A percentile compares a stretch with the other conserved stretches of the same genome.
Evolutionary conservation across 2,888 invertebrate genomes (phyloP).

Genomic region (Ophion ventricosus): DNA sequence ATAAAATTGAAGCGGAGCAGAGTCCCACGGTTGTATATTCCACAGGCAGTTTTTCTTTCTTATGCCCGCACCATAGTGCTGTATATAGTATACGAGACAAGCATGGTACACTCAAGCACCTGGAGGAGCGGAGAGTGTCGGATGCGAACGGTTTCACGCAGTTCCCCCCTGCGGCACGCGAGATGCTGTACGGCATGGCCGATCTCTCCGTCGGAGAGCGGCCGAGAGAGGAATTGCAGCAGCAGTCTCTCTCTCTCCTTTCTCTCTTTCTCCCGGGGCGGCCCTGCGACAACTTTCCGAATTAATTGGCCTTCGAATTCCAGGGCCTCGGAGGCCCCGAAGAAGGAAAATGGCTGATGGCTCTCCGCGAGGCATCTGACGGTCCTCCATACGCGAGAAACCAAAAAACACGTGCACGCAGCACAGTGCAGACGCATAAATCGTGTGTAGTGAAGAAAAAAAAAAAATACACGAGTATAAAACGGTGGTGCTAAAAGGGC

Average conservation of each 20-base stretch:
- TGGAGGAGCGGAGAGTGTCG: conserved; percentile 61
- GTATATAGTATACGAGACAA: conserved; percentile 62
- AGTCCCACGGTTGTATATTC: conserved; percentile 42
- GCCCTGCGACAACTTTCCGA: conserved; percentile 66
- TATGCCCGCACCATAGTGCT: conserved; percentile 34
- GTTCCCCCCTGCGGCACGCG: conserved; percentile 50
- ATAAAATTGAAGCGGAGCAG: conserved; percentile 31
- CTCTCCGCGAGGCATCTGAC: conserved; percentile 37
- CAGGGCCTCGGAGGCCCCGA: conserved; percentile 55
- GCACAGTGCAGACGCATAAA: conserved; percentile 40
- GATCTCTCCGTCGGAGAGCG: conserved; percentile 57
- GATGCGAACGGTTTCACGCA: conserved; percentile 62
- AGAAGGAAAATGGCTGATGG: conserved; percentile 62
- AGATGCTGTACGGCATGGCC: conserved; percentile 51
- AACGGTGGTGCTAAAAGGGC: conserved; percentile 5
- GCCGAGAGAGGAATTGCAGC: conserved; percentile 54
- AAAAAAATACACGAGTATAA: not conserved
- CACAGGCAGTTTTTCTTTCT: conserved; percentile 37
- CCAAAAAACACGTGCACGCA: conserved; percentile 44
- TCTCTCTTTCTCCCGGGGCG: conserved; percentile 51
- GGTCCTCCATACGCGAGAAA: conserved; percentile 38
- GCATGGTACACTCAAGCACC: conserved; percentile 53
- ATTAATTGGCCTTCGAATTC: conserved; percentile 71
- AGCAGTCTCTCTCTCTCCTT: conserved; percentile 14
- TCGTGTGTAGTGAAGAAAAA: conserved; percentile 48